Base-by-base conservation (phyloP, 1,140 invertebrate genomes). In the Teleopsis dalmanni region DNA sequence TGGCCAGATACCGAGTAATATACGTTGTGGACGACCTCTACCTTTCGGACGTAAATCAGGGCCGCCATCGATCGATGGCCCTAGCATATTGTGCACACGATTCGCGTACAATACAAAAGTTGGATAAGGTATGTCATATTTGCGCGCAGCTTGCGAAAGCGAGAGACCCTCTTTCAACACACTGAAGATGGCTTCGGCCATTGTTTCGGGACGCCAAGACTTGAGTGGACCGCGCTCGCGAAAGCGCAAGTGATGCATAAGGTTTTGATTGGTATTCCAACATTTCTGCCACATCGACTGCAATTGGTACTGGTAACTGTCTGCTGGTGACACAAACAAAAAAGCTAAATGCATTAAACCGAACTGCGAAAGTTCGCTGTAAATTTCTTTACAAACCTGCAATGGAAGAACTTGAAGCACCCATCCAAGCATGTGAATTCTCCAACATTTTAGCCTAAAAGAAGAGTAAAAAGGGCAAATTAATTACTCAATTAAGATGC, bases 281-380 rank as follows among this genome's bases (percentile, higher is more conserved):
- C 88, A 91, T 71, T 92, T 92, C 72, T 93, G 90, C 90, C 90
- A 93, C 82, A 92, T 89, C 16, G 85, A 88, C 70, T 93, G 90
- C 65, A 93, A 73, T 71, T 92, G 90, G 72, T 91, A 91, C 73
- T 93, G 89, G 78, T 92, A 93, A 78, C 86, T 90, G 78, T 91
- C 82, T 85, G 76, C 76, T 73, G 72, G 58, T 53, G 53, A 57
- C 59, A 76, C 53, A 56, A 37, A 4, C 6, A 19, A 50, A 33
- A 22, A 70, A 59, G 52, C 51, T 51, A 29, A n/a, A 48, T 21
- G 40, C 18, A 31, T 41, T 19, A 44, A 48, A 14, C 10, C 23
- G 22, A 19, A 29, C 2, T 8, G 25, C 3, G 23, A 40, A 3
- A 11, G 14, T 4, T 38, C 3, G 22, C 14, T 21, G 40, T 16